phyloP scores from a whole-genome alignment of 2,888 invertebrate species.

The Idaea aversata region DNA sequence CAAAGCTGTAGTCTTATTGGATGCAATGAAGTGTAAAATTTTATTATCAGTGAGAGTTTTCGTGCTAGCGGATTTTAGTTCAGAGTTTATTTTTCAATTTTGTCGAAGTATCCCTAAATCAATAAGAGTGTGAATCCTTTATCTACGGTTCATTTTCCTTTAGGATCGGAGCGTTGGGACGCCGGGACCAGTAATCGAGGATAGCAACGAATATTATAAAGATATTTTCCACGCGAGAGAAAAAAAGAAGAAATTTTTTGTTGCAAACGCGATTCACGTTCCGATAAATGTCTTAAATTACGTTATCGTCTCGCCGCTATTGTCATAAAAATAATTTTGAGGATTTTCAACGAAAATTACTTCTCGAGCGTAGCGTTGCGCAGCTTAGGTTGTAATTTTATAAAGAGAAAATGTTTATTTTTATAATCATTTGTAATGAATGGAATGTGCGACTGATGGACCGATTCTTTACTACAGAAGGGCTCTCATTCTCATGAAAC shows the following conservation, averaged over 20 bases:
- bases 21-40: constrained; percentile 4
- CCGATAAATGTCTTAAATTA: constrained; percentile 58
- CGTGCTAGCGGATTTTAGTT: constrained; percentile 14
- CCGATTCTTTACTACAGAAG: neutral
- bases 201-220: constrained; percentile 41
- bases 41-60: constrained; percentile 1
- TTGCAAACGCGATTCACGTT: constrained; percentile 42
- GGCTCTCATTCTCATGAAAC: too few relatives aligned
- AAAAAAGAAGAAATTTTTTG: constrained; percentile 40
- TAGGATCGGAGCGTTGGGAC: constrained; percentile 50
- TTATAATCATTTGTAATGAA: neutral
- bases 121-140: constrained; percentile 44
- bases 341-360: constrained; percentile 1
- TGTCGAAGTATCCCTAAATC: constrained; percentile 36
- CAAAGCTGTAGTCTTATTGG: constrained; percentile 2
- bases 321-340: constrained; percentile 44
- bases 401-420: neutral
- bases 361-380: neutral
- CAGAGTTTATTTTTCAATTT: constrained; percentile 26
- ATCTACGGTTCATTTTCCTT: constrained; percentile 57
- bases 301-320: constrained; percentile 50
- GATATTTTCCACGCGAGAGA: constrained; percentile 43
- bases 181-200: constrained; percentile 55
- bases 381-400: neutral
- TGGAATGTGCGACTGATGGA: neutral